Percentiles rank a stretch among this genome's conserved stretches.
These are phyloP conservation scores for Plecotus auritus DNA, from an alignment of 2,113 vertebrate species.

Conservation along the genomic window DNA sequence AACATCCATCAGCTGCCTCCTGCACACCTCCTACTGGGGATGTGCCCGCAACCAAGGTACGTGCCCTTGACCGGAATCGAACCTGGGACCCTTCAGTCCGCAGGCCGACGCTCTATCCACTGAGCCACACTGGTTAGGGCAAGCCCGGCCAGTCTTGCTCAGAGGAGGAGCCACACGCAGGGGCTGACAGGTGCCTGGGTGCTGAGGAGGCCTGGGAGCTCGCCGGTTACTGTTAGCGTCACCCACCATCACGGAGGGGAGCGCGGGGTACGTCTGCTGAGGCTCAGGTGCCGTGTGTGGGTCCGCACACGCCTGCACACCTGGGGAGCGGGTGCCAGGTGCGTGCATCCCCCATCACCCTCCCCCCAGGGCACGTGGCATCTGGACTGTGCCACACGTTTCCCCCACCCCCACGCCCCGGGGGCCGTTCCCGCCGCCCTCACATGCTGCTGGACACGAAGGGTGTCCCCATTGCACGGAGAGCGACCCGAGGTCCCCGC, in stretches of 20 bases:
- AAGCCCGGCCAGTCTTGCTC: background rate
- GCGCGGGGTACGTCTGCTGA: fast-evolving
- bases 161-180: background rate
- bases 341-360: fast-evolving
- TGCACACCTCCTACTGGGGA: too few species aligned
- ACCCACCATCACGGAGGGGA: fast-evolving
- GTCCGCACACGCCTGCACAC: fast-evolving
- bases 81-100: too few species aligned
- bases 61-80: too few species aligned
- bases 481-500: too few species aligned
- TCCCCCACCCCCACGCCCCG: too few species aligned
- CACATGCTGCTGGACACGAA: fast-evolving
- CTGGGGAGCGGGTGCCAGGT: background rate
- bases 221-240: background rate
- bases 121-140: too few species aligned
- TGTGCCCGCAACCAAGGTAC: too few species aligned
- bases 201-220: background rate
- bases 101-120: too few species aligned
- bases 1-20: too few species aligned
- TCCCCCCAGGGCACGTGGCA: background rate
- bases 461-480: background rate
- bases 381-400: fast-evolving
- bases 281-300: fast-evolving
- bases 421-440: fast-evolving
- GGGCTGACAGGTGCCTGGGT: background rate